Evolutionary conservation across 2,888 invertebrate species (phyloP).

Genomic region (Ochropleura plecta): DNA sequence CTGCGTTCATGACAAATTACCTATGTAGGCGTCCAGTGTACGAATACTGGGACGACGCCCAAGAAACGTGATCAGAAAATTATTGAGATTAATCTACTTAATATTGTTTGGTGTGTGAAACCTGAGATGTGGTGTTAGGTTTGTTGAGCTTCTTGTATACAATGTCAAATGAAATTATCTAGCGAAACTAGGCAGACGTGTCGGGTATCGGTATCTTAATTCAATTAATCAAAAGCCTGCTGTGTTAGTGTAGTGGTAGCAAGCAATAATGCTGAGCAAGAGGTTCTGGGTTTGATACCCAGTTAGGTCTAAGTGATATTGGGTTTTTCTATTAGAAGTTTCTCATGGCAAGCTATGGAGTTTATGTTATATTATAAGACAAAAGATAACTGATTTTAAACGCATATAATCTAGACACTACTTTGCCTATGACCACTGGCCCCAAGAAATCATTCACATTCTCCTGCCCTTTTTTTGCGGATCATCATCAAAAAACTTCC

Average conservation of each 20-base stretch:
- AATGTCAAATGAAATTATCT: neutral
- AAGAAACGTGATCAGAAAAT: slow-evolving; percentile 57
- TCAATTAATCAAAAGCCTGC: too few species aligned
- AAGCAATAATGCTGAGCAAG: too few species aligned
- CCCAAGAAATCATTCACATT: too few species aligned
- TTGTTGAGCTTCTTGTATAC: neutral
- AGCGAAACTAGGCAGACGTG: neutral
- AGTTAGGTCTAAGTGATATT: too few species aligned
- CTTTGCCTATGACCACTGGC: neutral
- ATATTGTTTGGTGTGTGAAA: slow-evolving; percentile 22
- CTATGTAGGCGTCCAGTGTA: slow-evolving; percentile 44
- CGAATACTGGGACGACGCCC: slow-evolving; percentile 55
- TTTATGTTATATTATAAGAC: too few species aligned
- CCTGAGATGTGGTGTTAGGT: slow-evolving; percentile 19
- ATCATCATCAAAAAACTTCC: too few species aligned
- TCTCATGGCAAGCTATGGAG: too few species aligned
- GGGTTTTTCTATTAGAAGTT: too few species aligned
- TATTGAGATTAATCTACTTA: slow-evolving; percentile 54
- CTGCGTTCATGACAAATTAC: slow-evolving; percentile 63
- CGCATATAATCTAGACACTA: neutral
- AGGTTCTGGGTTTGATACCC: too few species aligned
- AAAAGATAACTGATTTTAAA: neutral
- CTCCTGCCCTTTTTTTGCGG: too few species aligned
- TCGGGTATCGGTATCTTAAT: neutral
- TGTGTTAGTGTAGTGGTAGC: too few species aligned